Evolutionary conservation across 2,888 invertebrate genomes (phyloP).

Genomic region (Heterodera filipjevi): DNA sequence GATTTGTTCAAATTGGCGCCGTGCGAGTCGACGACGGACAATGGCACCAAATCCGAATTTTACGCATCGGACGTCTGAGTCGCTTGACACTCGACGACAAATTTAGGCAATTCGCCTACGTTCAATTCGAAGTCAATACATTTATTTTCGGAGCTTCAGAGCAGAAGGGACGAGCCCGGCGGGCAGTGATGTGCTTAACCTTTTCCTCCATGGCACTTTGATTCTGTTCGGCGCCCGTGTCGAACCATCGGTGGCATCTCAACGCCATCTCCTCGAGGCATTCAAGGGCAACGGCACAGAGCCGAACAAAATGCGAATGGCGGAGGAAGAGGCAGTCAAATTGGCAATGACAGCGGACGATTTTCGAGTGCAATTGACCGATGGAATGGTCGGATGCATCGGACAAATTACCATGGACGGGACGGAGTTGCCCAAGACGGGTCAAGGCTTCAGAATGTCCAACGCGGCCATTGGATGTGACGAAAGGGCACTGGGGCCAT

Average conservation of each 20-base stretch:
- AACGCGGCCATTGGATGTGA: slow-evolving; percentile 67
- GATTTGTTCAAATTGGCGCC: slow-evolving; percentile 68
- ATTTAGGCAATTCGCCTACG: slow-evolving; percentile 37
- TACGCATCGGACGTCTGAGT: slow-evolving; percentile 73
- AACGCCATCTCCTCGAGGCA: slow-evolving; percentile 4
- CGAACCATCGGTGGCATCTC: neutral
- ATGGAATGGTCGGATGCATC: slow-evolving; percentile 89
- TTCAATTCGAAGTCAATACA: no score
- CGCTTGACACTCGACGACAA: slow-evolving; percentile 66
- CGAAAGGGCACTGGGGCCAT: slow-evolving; percentile 51
- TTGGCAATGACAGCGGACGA: slow-evolving; percentile 62
- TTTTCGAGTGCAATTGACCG: slow-evolving; percentile 78
- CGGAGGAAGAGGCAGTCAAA: neutral
- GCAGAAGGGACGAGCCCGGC: slow-evolving; percentile 74
- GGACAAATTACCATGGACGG: slow-evolving; percentile 81
- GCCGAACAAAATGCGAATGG: neutral
- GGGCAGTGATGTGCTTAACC: slow-evolving; percentile 78
- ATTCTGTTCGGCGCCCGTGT: slow-evolving; percentile 9
- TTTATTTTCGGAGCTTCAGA: neutral
- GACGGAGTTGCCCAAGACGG: slow-evolving; percentile 73
- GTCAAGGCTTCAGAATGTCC: slow-evolving; percentile 58
- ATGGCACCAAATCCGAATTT: slow-evolving; percentile 81
- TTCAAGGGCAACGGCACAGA: neutral
- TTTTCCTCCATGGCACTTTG: slow-evolving; percentile 70
- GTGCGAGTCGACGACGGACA: slow-evolving; percentile 75